These are phyloP conservation scores for Drosophila neotestacea DNA, from an alignment of 2,888 invertebrate species.

Conservation along the genomic window DNA sequence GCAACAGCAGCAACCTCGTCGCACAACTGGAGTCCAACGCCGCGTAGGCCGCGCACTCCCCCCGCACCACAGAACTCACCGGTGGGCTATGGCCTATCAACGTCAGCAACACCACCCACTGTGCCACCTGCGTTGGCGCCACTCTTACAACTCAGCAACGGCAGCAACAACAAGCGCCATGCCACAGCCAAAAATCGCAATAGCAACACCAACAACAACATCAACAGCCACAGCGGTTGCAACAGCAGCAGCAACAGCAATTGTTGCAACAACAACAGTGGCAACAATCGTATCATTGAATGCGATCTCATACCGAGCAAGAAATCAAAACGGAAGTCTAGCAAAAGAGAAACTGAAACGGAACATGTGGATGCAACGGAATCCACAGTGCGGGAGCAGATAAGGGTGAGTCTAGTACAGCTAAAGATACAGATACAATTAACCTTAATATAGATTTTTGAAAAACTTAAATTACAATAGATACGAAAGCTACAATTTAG, in stretches of 20 bases:
- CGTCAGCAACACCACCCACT: conserved; percentile 26
- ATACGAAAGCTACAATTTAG: no score
- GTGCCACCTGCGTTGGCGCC: conserved; percentile 61
- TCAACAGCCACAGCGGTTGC: conserved; percentile 41
- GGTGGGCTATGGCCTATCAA: conserved; percentile 65
- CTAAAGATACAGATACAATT: no score
- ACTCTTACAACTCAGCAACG: conserved; percentile 44
- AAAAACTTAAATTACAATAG: no score
- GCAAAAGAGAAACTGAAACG: conserved; percentile 43
- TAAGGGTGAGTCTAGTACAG: conserved; percentile 63
- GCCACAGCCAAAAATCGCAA: conserved; percentile 30
- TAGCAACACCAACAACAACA: conserved; percentile 25
- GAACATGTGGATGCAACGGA: conserved; percentile 55
- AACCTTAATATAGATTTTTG: no score
- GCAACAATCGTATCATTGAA: conserved; percentile 81
- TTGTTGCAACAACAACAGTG: conserved; percentile 33
- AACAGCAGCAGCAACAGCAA: conserved; percentile 9
- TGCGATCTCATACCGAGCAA: conserved; percentile 83
- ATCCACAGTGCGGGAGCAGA: conserved; percentile 75
- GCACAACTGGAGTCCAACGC: conserved; percentile 64
- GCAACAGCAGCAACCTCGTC: conserved; percentile 30
- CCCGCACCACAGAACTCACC: conserved; percentile 79
- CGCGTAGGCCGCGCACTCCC: conserved; percentile 67
- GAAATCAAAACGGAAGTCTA: conserved; percentile 78
- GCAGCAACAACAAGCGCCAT: conserved; percentile 21